These are phyloP conservation scores for Halictus quadricinctus DNA, from an alignment of 2,888 invertebrate genomes.

Conservation along the genomic window DNA sequence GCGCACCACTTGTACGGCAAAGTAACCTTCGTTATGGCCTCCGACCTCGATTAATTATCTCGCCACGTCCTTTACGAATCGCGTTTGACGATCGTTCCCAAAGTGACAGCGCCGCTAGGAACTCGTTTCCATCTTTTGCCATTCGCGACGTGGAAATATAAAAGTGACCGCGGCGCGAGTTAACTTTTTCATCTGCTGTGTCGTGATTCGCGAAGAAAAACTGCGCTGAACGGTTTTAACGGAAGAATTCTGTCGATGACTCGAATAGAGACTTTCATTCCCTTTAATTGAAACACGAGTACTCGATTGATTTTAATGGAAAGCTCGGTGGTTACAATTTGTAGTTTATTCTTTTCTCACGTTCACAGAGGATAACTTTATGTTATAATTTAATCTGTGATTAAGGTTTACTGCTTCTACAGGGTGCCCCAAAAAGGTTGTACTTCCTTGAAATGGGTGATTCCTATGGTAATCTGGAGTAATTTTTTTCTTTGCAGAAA, in stretches of 20 bases:
- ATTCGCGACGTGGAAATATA: background rate
- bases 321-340: background rate
- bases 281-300: background rate
- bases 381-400: too few species aligned
- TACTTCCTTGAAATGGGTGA: too few species aligned
- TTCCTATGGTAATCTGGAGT: too few species aligned
- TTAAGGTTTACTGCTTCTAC: too few species aligned
- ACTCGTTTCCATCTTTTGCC: background rate
- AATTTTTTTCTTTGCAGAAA: too few species aligned
- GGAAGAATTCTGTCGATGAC: background rate
- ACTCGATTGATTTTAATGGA: background rate
- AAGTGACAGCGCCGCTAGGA: background rate
- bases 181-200: background rate
- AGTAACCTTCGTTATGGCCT: slow-evolving; percentile 20
- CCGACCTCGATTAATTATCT: slow-evolving; percentile 36
- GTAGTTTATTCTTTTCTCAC: background rate
- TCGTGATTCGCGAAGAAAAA: background rate
- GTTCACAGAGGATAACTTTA: background rate
- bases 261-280: background rate
- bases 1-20: background rate
- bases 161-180: background rate
- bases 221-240: background rate
- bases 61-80: background rate
- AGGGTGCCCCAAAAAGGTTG: too few species aligned
- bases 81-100: background rate